These are phyloP conservation scores for Pseudoatta argentina DNA, from an alignment of 1,140 invertebrate genomes.

Conservation along the genomic window DNA sequence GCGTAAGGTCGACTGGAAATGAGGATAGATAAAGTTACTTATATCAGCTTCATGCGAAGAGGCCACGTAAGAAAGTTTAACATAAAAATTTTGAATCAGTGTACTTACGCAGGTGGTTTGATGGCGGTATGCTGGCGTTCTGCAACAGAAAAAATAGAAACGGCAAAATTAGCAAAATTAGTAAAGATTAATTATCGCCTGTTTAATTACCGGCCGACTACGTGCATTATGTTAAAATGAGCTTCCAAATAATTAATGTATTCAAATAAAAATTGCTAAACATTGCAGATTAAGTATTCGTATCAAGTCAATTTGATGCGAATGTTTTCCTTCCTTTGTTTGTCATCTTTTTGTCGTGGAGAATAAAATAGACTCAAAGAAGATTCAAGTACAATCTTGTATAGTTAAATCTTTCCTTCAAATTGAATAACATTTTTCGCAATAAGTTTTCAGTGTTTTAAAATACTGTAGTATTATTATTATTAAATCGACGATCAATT, in stretches of 20 bases:
- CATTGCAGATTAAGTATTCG: neutral
- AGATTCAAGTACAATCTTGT: neutral
- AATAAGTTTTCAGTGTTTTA: too few species aligned
- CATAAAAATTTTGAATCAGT: neutral
- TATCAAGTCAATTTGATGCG: neutral
- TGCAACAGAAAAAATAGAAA: conserved; percentile 81
- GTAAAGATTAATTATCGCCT: conserved; percentile 45
- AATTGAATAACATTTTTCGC: too few species aligned
- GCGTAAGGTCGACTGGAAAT: neutral
- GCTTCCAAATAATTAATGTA: neutral
- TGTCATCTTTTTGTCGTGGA: neutral
- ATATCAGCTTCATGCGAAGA: neutral
- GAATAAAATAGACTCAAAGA: neutral
- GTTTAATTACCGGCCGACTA: conserved; percentile 25
- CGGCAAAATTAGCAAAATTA: conserved; percentile 58
- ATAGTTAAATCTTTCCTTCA: neutral
- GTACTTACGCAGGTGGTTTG: conserved; percentile 84
- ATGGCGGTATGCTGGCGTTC: conserved; percentile 82
- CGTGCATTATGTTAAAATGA: neutral
- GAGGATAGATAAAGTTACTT: conserved; percentile 2
- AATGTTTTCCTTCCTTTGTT: neutral
- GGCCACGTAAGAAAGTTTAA: neutral
- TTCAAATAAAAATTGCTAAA: neutral
- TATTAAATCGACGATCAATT: too few species aligned
- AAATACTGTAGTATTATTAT: too few species aligned